Conservation (phyloP, 2,888 invertebrate genomes). For the Clanis bilineata region DNA sequence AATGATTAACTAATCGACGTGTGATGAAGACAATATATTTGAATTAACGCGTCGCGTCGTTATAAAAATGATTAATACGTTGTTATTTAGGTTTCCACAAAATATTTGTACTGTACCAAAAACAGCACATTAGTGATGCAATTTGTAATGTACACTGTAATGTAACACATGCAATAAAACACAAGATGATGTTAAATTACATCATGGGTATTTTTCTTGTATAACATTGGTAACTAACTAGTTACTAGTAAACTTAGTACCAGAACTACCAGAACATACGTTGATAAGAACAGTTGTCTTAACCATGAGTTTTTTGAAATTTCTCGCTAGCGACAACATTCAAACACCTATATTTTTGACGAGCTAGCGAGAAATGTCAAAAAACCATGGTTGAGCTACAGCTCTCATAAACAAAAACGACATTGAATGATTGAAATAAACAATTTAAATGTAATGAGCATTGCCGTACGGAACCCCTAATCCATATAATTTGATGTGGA, state of each 20-base stretch:
- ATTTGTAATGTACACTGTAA: not conserved
- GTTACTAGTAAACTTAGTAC: not conserved
- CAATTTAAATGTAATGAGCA: not conserved
- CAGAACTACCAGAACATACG: no score
- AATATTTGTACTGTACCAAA: not conserved
- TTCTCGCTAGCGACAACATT: no score
- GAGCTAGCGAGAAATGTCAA: no score
- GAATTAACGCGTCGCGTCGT: not conserved
- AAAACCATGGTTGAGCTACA: no score
- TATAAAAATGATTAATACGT: not conserved
- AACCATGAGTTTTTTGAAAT: no score
- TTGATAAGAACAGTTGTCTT: no score
- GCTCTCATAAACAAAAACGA: not conserved
- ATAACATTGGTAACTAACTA: not conserved
- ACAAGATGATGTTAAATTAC: slow-evolving; percentile 1
- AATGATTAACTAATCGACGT: no score
- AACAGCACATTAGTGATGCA: not conserved
- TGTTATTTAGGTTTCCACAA: not conserved
- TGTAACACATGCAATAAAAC: not conserved
- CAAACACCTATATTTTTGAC: no score
- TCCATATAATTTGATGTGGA: slow-evolving; percentile 19
- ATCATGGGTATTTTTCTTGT: slow-evolving; percentile 1
- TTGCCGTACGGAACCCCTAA: not conserved
- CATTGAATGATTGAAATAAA: not conserved
- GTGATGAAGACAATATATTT: not conserved